Conservation (phyloP, 2,797 vertebrate genomes). For the Trichosurus vulpecula region DNA sequence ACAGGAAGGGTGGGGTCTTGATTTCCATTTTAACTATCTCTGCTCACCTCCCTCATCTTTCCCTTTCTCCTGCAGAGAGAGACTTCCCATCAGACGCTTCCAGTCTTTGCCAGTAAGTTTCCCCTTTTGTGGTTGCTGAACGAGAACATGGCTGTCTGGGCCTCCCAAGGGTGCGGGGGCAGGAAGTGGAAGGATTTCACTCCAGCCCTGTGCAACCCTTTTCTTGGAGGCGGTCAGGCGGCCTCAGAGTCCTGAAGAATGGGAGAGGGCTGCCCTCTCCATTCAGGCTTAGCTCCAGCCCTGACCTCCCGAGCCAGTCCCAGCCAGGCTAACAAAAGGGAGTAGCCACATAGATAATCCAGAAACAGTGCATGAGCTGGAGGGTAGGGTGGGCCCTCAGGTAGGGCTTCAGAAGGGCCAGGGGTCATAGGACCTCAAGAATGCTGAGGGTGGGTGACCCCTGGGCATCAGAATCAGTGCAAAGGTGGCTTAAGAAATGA, state of each 20-base stretch:
- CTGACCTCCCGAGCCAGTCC: background rate
- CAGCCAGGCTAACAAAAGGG: background rate
- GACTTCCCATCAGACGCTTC: conserved; percentile 87
- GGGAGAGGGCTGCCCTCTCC: too few species aligned
- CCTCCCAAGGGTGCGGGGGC: background rate
- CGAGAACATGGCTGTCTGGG: background rate
- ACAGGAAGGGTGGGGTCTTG: background rate
- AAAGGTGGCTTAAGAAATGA: background rate
- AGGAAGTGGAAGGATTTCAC: background rate
- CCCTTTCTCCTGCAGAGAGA: conserved; percentile 78
- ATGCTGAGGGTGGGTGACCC: background rate
- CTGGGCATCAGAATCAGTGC: background rate
- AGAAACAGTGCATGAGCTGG: background rate
- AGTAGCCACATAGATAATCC: background rate
- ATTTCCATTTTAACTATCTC: background rate
- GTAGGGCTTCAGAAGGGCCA: background rate
- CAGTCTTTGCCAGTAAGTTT: conserved; percentile 90
- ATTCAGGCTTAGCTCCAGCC: background rate
- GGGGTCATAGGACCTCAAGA: too few species aligned
- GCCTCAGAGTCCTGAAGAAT: background rate
- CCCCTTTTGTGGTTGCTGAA: background rate
- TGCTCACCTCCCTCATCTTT: background rate
- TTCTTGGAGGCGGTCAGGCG: background rate
- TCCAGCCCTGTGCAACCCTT: background rate
- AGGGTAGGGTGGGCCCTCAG: background rate